Evolutionary conservation across 2,888 invertebrate species (phyloP), one percentile per base, ranked within the genome.

Genomic region (Luperina testacea): DNA sequence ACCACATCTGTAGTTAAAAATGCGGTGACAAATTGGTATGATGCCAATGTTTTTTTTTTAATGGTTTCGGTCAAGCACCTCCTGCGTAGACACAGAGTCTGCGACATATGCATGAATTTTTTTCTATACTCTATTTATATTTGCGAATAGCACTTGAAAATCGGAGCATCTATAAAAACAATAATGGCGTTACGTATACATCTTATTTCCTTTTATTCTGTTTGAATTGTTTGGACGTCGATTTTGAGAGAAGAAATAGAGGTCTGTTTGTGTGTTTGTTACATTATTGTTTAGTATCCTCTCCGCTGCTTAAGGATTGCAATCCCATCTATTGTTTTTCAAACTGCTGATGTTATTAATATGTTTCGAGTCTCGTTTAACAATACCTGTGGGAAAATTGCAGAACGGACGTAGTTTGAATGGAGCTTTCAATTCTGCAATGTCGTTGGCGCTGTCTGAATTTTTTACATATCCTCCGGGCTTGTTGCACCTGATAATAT

Each of bases 11-110:
- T 84, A 84, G 74, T 75, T 88, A 86, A 81, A 86, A 86, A 80
- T 81, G 82, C 32, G 61, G 69, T 80, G 78, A 86, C 75, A 81
- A 82, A 80, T 90, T 90, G 92, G 90, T 89, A 53, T 59, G 8
- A 38, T 87, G 92, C 92, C 92, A 92, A 90, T 75, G n/a, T 87
- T 87, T 88, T 75, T 78, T 64, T 87, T 89, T 75, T 74, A 82
- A 87, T 84, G 78, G 84, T 87, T 89, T 86, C 84, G 90, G 91
- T 91, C 91, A 92, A 91, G 84, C 83, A 91, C 92, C 91, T 89
- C 87, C 71, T 74, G 64, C 73, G 75, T 76, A 90, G 91, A 90
- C 91, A 84, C 32, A 71, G 75, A 87, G 91, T 88, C 91, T 89
- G 75, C 87, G 67, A 81, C 79, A 81, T 74, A 78, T 53, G 72